Conservation (phyloP, 2,113 vertebrate species). For the Fregata magnificens region DNA sequence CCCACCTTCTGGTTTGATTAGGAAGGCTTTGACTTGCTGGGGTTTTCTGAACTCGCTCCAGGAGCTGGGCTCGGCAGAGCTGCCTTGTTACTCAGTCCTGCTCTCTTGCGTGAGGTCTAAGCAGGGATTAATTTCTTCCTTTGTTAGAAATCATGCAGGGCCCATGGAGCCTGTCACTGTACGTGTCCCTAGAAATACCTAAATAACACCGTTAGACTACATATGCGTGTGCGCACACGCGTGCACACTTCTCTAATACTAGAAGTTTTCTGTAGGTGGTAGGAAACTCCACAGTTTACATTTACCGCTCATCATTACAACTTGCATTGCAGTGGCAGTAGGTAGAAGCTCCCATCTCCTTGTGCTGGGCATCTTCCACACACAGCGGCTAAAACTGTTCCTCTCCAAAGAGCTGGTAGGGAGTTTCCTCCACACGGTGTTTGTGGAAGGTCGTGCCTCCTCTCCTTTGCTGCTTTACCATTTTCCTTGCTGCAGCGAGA, state of each 20-base stretch:
- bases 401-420: neutral
- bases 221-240: no score
- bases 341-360: neutral
- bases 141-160: neutral
- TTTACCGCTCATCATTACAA: neutral
- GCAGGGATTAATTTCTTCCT: neutral
- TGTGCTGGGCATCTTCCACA: neutral
- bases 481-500: neutral
- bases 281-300: neutral
- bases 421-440: neutral
- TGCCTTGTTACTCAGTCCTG: neutral
- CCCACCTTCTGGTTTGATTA: neutral
- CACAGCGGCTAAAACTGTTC: accelerated
- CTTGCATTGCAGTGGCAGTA: neutral
- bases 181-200: neutral
- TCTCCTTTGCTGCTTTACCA: neutral
- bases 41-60: neutral
- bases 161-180: neutral
- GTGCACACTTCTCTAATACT: neutral
- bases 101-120: neutral
- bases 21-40: neutral
- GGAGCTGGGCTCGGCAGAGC: neutral
- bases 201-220: neutral
- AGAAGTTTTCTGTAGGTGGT: neutral
- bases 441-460: neutral